Base-by-base conservation (phyloP, 2,888 invertebrate genomes). In the Adelognathus sp. region DNA sequence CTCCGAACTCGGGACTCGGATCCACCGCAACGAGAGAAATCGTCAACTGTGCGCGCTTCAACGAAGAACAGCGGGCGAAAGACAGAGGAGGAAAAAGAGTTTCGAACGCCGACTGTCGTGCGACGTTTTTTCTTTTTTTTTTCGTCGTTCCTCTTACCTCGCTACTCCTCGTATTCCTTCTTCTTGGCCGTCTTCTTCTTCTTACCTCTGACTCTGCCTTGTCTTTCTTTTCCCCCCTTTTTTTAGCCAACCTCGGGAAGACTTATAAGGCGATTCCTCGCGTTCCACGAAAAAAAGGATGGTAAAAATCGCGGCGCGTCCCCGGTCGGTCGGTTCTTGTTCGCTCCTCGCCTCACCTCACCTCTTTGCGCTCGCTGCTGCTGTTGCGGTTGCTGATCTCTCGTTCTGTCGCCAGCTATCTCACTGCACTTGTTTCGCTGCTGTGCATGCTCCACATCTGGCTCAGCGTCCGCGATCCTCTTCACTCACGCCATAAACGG, bases 201-300 rank as follows among this genome's bases (percentile, higher is more conserved):
- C 58, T n/a, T n/a, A n/a, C n/a, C n/a, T n/a, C n/a, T n/a, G n/a
- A n/a, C 61, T 76, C 69, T 73, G 78, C 70, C 61, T 71, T 74
- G 46, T 71, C 72, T 73, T 70, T 69, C 69, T 72, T 76, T 61
- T 63, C 70, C 75, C 56, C 46, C 46, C 61, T 84, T 83, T 85
- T 86, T 84, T 84, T 84, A 75, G 66, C 76, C 72, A 79, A 82
- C 76, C 83, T 83, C 84, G 82, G 79, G 86, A 85, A 84, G 87
- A 87, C 90, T 89, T 90, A 90, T 90, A 90, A 90, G 90, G 89
- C 88, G 87, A 89, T 89, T 88, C 88, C 81, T 85, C 83, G 86
- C 88, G 90, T 89, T 88, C 89, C 85, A 85, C 21, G 80, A 87
- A 89, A 89, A 88, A 88, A 88, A 85, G 85, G 82, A 60, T n/a